Percentiles rank a stretch among this genome's conserved stretches.
Evolutionary conservation across 2,113 vertebrate genomes (phyloP).

Genomic region (Geococcyx californianus): DNA sequence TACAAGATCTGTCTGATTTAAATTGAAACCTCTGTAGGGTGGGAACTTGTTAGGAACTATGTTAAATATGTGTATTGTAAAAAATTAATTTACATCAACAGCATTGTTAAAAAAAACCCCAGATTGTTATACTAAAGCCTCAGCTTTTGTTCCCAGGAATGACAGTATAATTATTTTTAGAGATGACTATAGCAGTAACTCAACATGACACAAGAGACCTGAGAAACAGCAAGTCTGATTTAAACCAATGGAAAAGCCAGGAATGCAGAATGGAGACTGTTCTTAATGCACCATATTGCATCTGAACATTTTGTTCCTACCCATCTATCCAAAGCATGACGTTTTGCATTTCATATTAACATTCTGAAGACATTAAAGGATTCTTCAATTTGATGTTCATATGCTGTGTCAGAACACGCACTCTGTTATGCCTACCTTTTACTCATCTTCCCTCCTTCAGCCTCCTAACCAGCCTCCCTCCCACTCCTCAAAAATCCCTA

Average conservation of each 20-base stretch:
- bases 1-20: background rate
- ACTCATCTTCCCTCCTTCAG: background rate
- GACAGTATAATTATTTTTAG: slow-evolving; percentile 62
- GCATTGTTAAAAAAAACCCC: background rate
- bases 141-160: background rate
- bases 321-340: slow-evolving; percentile 58
- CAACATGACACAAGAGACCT: slow-evolving; percentile 30
- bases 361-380: slow-evolving; percentile 64
- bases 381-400: slow-evolving; percentile 40
- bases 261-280: slow-evolving; percentile 59
- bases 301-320: slow-evolving; percentile 65
- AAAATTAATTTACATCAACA: background rate
- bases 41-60: background rate
- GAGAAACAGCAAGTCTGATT: slow-evolving; percentile 53
- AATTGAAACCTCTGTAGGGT: background rate
- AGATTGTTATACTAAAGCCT: slow-evolving; percentile 3
- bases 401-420: slow-evolving; percentile 42
- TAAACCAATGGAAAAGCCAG: slow-evolving; percentile 59
- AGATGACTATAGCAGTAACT: slow-evolving; percentile 49
- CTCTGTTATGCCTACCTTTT: background rate
- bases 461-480: background rate
- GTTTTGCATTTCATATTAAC: slow-evolving; percentile 66
- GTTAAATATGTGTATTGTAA: background rate
- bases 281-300: slow-evolving; percentile 64
- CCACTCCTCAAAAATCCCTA: background rate